Evolutionary conservation across 2,113 vertebrate genomes (phyloP).

Genomic region (Gila orcuttii): DNA sequence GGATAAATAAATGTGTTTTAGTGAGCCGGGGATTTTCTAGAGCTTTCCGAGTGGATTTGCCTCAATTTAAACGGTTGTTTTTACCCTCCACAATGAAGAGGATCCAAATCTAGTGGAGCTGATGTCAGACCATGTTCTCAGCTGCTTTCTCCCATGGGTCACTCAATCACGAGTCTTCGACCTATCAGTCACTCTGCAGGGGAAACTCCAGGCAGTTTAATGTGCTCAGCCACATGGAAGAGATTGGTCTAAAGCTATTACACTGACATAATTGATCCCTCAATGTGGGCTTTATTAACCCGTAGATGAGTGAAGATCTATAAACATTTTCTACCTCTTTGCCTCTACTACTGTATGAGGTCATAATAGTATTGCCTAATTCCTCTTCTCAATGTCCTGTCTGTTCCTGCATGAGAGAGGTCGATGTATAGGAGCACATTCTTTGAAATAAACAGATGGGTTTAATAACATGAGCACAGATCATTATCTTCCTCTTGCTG

Average conservation of each 20-base stretch:
- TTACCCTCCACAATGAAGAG: conserved; percentile 52
- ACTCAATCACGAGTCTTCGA: conserved; percentile 62
- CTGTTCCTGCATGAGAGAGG: neutral
- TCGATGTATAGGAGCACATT: conserved; percentile 15
- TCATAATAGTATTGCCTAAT: conserved; percentile 18
- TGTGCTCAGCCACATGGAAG: conserved; percentile 48
- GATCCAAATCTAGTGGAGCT: conserved; percentile 69
- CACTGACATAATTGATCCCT: conserved; percentile 41
- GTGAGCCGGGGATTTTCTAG: neutral
- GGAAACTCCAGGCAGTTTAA: conserved; percentile 38
- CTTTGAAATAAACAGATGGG: conserved; percentile 49
- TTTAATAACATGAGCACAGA: conserved; percentile 54
- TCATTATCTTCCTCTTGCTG: conserved; percentile 35
- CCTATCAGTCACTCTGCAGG: conserved; percentile 61
- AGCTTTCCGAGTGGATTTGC: neutral
- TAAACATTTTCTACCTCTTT: neutral
- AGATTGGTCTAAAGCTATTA: conserved; percentile 43
- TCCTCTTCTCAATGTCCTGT: conserved; percentile 18
- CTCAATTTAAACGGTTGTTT: conserved; percentile 11
- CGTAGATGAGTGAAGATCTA: conserved; percentile 23
- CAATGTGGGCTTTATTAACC: conserved; percentile 25
- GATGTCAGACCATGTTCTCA: conserved; percentile 63
- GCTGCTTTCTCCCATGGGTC: conserved; percentile 66
- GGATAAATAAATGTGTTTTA: conserved; percentile 48
- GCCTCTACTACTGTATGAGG: conserved; percentile 1